phyloP scores from a whole-genome alignment of 2,888 invertebrate species.

The Rotaria macrura region DNA sequence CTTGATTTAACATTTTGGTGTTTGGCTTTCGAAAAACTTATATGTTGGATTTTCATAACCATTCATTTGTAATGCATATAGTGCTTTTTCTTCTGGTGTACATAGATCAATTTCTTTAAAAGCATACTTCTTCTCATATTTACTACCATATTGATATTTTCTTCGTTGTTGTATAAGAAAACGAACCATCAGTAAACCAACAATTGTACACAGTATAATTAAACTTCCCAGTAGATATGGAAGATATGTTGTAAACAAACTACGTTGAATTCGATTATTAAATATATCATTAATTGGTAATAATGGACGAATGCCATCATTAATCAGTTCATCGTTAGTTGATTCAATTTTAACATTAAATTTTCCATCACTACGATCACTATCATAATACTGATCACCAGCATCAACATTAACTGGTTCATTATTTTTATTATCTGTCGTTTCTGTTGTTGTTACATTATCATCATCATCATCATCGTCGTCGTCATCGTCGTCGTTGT shows the following conservation, averaged over 20 bases:
- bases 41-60: conserved; percentile 99
- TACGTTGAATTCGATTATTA: background rate
- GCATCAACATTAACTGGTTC: background rate
- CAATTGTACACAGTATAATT: background rate
- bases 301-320: background rate
- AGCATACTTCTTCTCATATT: background rate
- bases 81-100: conserved; percentile 83
- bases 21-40: conserved; percentile 76
- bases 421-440: background rate
- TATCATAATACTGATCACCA: background rate
- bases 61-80: conserved; percentile 98
- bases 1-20: background rate
- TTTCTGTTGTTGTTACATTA: background rate
- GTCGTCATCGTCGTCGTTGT: background rate
- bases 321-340: background rate
- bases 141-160: conserved; percentile 57
- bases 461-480: background rate
- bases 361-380: background rate
- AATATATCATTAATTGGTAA: background rate
- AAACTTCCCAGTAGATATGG: background rate
- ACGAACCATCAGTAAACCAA: background rate
- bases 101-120: conserved; percentile 51
- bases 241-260: background rate
- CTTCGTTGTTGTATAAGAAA: conserved; percentile 48
- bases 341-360: background rate